Conservation (phyloP, 2,113 vertebrate species). For the Hemiscyllium ocellatum region DNA sequence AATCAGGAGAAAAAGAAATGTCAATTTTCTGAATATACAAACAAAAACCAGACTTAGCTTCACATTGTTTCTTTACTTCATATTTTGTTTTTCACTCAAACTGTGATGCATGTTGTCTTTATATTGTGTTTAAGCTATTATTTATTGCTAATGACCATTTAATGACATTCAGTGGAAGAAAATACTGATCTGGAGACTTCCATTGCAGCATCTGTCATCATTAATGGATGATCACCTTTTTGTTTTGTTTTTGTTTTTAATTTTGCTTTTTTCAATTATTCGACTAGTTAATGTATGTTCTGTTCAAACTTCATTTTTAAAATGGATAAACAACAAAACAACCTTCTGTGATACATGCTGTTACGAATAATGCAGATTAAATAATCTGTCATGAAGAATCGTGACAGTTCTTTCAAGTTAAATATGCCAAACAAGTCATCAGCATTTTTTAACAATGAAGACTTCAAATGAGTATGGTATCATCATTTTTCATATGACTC, state of each 20-base stretch:
- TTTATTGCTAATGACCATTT: background rate
- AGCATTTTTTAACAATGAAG: background rate
- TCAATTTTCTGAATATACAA: background rate
- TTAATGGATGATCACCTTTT: background rate
- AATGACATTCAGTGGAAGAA: conserved; percentile 6
- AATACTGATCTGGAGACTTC: background rate
- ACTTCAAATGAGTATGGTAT: background rate
- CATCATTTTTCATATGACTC: conserved; percentile 5
- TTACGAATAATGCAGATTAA: conserved; percentile 4
- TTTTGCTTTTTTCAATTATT: background rate
- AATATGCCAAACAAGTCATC: background rate
- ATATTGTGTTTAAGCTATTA: background rate
- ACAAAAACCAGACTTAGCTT: background rate
- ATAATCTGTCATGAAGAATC: background rate
- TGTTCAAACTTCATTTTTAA: background rate
- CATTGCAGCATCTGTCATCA: background rate
- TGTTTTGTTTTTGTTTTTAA: background rate
- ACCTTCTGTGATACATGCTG: background rate
- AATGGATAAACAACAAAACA: conserved; percentile 24
- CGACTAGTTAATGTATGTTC: background rate
- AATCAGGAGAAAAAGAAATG: background rate
- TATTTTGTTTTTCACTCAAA: background rate
- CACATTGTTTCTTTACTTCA: too few species aligned
- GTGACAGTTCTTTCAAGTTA: background rate
- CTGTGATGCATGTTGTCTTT: background rate